Conservation (phyloP, 53 echinoderm and acorn worm species). For the Luidia sarsii region DNA sequence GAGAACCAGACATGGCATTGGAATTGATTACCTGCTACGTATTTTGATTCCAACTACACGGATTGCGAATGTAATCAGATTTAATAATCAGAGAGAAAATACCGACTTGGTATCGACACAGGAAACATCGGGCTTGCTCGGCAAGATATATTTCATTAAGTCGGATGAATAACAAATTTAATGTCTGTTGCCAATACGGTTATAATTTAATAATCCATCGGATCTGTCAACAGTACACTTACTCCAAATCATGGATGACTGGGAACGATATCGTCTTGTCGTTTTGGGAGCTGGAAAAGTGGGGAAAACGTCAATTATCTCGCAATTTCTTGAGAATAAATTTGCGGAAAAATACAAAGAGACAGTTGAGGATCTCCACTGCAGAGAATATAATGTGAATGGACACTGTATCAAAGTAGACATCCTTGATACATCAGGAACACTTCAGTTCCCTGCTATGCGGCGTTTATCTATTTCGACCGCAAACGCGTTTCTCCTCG, state of each 20-base stretch:
- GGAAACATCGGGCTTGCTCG: too few relatives aligned
- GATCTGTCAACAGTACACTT: background rate
- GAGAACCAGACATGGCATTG: too few relatives aligned
- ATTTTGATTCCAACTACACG: too few relatives aligned
- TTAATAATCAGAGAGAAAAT: too few relatives aligned
- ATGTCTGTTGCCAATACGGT: too few relatives aligned
- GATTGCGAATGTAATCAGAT: too few relatives aligned
- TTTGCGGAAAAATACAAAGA: conserved; percentile 94
- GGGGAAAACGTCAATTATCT: conserved; percentile 95
- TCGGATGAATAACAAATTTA: too few relatives aligned
- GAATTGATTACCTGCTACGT: too few relatives aligned
- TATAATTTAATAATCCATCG: too few relatives aligned
- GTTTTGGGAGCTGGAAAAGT: conserved; percentile 93
- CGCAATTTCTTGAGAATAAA: conserved; percentile 80
- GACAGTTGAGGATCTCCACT: conserved; percentile 97
- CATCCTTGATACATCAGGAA: conserved; percentile 94
- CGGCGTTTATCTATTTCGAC: conserved; percentile 94
- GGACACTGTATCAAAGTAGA: conserved; percentile 95
- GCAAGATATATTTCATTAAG: too few relatives aligned
- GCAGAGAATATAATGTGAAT: conserved; percentile 93
- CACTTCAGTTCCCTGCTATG: conserved; percentile 96
- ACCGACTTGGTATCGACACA: too few relatives aligned
- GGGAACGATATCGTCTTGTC: conserved; percentile 87
- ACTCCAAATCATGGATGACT: conserved; percentile 55
- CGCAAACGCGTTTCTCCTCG: conserved; percentile 89